Conservation (phyloP, 2,797 vertebrate genomes). For the Menidia menidia region DNA sequence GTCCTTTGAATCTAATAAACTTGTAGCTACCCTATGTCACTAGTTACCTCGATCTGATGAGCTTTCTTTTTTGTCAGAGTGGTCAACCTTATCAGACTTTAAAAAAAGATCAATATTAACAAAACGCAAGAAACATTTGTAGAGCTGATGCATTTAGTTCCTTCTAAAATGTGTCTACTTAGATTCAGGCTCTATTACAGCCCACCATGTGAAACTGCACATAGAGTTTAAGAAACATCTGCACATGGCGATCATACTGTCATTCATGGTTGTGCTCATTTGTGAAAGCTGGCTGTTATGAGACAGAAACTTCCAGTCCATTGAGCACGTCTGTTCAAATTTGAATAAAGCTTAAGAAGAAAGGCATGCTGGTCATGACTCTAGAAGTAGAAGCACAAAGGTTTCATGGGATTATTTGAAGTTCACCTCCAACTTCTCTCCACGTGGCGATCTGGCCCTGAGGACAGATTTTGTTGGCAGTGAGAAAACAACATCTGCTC, state of each 20-base stretch:
- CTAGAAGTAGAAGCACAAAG: not conserved
- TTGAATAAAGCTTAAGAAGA: slow-evolving; percentile 1
- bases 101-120: not conserved
- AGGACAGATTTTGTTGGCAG: slow-evolving; percentile 72
- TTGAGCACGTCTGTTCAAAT: slow-evolving; percentile 7
- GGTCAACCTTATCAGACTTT: too few species aligned
- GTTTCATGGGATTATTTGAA: slow-evolving; percentile 39
- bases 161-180: slow-evolving; percentile 1
- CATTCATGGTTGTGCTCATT: not conserved
- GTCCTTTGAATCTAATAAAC: not conserved
- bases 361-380: not conserved
- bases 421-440: slow-evolving; percentile 56
- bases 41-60: too few species aligned
- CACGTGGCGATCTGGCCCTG: slow-evolving; percentile 74
- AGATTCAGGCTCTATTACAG: not conserved
- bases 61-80: too few species aligned
- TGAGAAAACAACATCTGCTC: slow-evolving; percentile 80
- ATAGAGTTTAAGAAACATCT: slow-evolving; percentile 25
- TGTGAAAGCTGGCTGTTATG: slow-evolving; percentile 12
- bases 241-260: not conserved
- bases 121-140: not conserved
- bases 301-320: slow-evolving; percentile 12
- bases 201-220: too few species aligned
- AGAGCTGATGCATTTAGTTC: not conserved
- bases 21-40: not conserved